phyloP scores from a whole-genome alignment of 2,888 invertebrate species.

The Esperia sulphurella region DNA sequence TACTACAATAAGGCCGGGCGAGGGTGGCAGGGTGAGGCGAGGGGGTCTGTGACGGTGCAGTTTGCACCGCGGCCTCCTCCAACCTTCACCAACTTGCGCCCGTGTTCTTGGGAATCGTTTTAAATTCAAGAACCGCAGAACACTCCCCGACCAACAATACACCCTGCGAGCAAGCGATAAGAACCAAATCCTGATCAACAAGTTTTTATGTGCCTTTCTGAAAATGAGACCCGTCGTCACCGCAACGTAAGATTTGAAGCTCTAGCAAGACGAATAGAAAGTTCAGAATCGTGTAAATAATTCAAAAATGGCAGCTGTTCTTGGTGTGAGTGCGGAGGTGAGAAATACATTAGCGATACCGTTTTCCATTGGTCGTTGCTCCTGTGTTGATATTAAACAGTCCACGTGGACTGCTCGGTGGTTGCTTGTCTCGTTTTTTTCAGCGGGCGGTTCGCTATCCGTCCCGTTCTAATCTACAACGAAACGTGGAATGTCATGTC shows the following conservation, averaged over 20 bases:
- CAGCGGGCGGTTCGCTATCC: slow-evolving; percentile 65
- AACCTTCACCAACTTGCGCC: slow-evolving; percentile 77
- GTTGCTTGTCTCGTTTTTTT: slow-evolving; percentile 77
- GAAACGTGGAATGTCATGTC: slow-evolving; percentile 80
- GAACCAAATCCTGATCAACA: slow-evolving; percentile 44
- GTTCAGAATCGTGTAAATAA: slow-evolving; percentile 59
- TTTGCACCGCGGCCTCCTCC: slow-evolving; percentile 77
- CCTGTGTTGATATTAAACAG: slow-evolving; percentile 78
- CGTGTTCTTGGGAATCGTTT: slow-evolving; percentile 79
- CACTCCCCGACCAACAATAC: slow-evolving; percentile 46
- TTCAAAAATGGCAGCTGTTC: slow-evolving; percentile 58
- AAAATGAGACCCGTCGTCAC: slow-evolving; percentile 48
- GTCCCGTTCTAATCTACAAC: slow-evolving; percentile 78
- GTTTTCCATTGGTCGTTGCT: slow-evolving; percentile 79
- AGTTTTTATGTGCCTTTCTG: slow-evolving; percentile 58
- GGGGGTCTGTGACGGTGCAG: slow-evolving; percentile 71
- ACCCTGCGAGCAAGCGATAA: slow-evolving; percentile 45
- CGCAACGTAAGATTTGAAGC: slow-evolving; percentile 50
- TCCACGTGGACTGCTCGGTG: slow-evolving; percentile 76
- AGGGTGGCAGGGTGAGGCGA: slow-evolving; percentile 26
- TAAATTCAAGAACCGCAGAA: slow-evolving; percentile 76
- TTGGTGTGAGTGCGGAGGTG: slow-evolving; percentile 79
- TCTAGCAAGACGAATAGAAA: slow-evolving; percentile 41
- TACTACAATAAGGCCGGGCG: slow-evolving; percentile 60
- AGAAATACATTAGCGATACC: slow-evolving; percentile 80